Evolutionary conservation across 2,113 vertebrate genomes (phyloP), one percentile per base, ranked within the genome.

Genomic region (Microtus richardsoni): DNA sequence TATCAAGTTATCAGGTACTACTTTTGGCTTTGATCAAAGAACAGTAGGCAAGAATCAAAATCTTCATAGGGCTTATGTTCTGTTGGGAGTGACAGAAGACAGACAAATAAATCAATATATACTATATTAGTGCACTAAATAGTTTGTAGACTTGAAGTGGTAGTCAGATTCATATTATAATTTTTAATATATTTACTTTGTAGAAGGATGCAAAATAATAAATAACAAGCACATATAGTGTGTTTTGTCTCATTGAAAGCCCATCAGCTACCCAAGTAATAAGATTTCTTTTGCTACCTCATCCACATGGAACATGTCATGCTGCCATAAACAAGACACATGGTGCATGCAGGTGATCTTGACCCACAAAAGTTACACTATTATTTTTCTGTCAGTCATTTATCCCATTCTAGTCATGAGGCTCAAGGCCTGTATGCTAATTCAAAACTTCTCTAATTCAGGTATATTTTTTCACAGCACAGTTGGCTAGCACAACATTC

Each of bases 201-300:
- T 88, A 91, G 30, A 90, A 93, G 49, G 49, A 78, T 87, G 62
- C 13, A 66, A 28, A 24, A 47, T 70, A 70, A 52, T 39, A 62
- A 4, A 70, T 94, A 58, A 94, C 41, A 4, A 92, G 86, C 5
- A 73, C 22, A 10, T 74, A 49, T 1, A 92, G 49, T 3, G 58
- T 84, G 82, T 71, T 84, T 91, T 85, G 64, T 88, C 64, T 96
- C 41, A 97, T 17, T 92, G 22, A 92, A 33, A 91, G 30, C 36
- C 22, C 2, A 54, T 47, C 3, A 82, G 16, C 70, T 92, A 78
- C n/a, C 3, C 74, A 58, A 92, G 22, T 86, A 89, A 70, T 90
- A 94, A 86, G 17, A 22, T 90, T 89, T 82, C 21, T 93, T 96
- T 95, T 62, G 28, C 22, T 11, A 24, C 36, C 22, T 94, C 36